Evolutionary conservation across 2,888 invertebrate genomes (phyloP), one percentile per base, ranked within the genome.

Genomic region (Frankliniella fusca): DNA sequence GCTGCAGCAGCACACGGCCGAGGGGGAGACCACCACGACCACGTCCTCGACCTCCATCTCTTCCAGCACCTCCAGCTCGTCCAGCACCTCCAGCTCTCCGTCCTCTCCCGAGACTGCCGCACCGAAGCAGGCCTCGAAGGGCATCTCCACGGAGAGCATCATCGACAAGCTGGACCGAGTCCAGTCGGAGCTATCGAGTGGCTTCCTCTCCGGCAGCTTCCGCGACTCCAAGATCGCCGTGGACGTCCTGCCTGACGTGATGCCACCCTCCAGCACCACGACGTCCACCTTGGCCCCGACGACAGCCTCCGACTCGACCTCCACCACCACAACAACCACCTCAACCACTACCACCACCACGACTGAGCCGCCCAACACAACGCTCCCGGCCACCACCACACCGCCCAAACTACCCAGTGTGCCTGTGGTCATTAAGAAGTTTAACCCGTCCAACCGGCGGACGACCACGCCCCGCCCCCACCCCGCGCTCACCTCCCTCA

Each of bases 151-250:
- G 3, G 95, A 95, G 89, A 95, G 95, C 86, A 93, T 95, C 80
- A 95, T 94, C 84, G 96, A 96, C 86, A 95, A 95, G 87, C 89
- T 96, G 84, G 95, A 96, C 87, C 90, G 94, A 82, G 94, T 95
- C 18, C 95, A 95, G 86, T 95, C 95, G 0, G 95, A 95, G 87
- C 88, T 96, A 48, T 95, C 94, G 0, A 94, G 93, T 86, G 93
- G 93, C 82, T 91, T 95, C 81, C 88, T 95, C 48, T 92, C 92
- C 5, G 93, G 93, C 81, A 93, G 93, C 81, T 92, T 94, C 85
- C 91, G 92, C 50, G 92, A 91, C 81, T 93, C 93, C 87, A 93
- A 87, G 18, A 85, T 87, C n/a, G 88, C 88, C 70, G 84, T 88
- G 28, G 88, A 94, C 86, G 92, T 92, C 85, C 85, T 86, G 48